Conservation (phyloP, 2,888 invertebrate genomes). For the Brachypalpus laphriformis region DNA sequence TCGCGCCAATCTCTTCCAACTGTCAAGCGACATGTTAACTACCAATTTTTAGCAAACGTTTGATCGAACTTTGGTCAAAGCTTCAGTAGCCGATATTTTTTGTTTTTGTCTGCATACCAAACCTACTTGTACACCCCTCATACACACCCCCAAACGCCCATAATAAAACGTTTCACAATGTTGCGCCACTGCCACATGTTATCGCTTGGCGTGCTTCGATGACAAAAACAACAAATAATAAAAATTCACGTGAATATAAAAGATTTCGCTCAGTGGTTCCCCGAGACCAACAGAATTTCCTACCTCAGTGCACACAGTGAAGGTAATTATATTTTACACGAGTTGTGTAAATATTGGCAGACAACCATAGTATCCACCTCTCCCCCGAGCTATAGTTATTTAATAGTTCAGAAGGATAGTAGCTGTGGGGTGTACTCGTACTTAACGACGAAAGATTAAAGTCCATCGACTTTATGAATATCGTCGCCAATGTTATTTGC, state of each 20-base stretch:
- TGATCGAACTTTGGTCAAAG: neutral
- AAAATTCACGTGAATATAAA: slow-evolving; percentile 40
- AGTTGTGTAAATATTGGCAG: slow-evolving; percentile 29
- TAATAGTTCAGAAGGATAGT: neutral
- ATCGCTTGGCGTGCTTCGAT: neutral
- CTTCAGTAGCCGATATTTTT: neutral
- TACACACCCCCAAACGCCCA: slow-evolving; percentile 18
- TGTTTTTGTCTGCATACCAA: neutral
- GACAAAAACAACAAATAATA: slow-evolving; percentile 14
- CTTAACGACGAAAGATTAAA: slow-evolving; percentile 4
- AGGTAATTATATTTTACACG: slow-evolving; percentile 3
- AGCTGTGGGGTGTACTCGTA: slow-evolving; percentile 4
- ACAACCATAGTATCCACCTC: neutral
- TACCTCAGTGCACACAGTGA: neutral
- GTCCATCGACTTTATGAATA: slow-evolving; percentile 4
- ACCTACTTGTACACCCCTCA: neutral
- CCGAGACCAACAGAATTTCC: slow-evolving; percentile 2
- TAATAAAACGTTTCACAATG: slow-evolving; percentile 60
- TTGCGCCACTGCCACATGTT: slow-evolving; percentile 23
- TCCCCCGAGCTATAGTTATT: neutral
- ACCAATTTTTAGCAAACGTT: neutral
- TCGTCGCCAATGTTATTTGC: neutral
- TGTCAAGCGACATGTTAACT: neutral
- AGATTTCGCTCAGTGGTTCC: slow-evolving; percentile 22
- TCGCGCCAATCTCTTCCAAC: neutral